Conservation (phyloP, 2,113 vertebrate genomes). For the Ciconia stormi region DNA sequence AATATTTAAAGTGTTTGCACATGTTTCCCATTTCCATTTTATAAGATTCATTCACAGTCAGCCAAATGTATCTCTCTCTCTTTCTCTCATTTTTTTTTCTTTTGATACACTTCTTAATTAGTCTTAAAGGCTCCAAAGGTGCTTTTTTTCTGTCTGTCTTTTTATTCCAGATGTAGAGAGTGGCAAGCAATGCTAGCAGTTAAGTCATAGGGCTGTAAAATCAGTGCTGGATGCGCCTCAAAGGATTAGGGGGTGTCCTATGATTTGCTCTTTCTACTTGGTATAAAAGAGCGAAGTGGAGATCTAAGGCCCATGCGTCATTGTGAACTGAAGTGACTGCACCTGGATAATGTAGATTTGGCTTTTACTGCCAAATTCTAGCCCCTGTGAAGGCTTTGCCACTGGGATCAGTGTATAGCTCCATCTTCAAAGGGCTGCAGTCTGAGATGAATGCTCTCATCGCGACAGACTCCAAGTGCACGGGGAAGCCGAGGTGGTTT, state of each 20-base stretch:
- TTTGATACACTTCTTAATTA: slow-evolving; percentile 60
- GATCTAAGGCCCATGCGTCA: slow-evolving; percentile 4
- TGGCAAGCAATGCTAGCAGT: neutral
- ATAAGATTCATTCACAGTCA: slow-evolving; percentile 61
- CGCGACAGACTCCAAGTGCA: fast-evolving
- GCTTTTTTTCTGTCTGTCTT: slow-evolving; percentile 36
- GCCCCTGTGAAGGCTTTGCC: neutral
- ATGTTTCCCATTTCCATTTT: slow-evolving; percentile 67
- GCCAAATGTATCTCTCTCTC: slow-evolving; percentile 52
- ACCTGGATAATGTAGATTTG: neutral
- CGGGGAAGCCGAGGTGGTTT: neutral
- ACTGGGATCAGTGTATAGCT: neutral
- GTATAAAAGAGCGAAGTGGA: slow-evolving; percentile 39
- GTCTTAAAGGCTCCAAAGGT: slow-evolving; percentile 39
- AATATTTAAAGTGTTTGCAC: slow-evolving; percentile 37
- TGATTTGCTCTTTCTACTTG: slow-evolving; percentile 34
- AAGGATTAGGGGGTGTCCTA: slow-evolving; percentile 51
- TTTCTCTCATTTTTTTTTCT: neutral
- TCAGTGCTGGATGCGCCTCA: slow-evolving; percentile 58
- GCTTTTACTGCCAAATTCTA: neutral
- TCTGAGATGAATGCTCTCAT: neutral
- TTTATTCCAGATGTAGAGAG: neutral
- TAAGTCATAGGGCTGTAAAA: slow-evolving; percentile 30
- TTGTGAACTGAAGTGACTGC: neutral
- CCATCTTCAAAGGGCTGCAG: neutral